Percentiles rank a stretch among this genome's conserved stretches.
Evolutionary conservation across 1,140 invertebrate species (phyloP).

Genomic region (Conus ventricosus): DNA sequence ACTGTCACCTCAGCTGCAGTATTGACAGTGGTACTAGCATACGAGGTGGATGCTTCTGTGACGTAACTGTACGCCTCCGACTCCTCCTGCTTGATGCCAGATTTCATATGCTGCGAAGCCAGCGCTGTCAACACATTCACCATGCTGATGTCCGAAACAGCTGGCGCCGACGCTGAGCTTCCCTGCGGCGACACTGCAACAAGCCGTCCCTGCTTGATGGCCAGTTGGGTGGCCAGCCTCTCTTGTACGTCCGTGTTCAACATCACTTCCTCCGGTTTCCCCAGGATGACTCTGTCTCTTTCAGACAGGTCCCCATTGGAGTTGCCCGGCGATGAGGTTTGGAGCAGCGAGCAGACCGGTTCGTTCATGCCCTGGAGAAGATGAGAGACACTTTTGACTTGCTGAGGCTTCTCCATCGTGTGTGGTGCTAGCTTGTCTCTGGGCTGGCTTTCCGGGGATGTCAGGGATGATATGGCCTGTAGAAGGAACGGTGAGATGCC

Average conservation of each 20-base stretch:
- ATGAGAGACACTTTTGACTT: conserved; percentile 48
- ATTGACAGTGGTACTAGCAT: too few species aligned
- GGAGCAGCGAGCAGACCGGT: conserved; percentile 45
- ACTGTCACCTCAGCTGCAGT: neutral
- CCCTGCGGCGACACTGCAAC: conserved; percentile 21
- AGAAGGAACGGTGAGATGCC: conserved; percentile 72
- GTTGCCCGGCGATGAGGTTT: neutral
- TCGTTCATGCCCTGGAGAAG: conserved; percentile 60
- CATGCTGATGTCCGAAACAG: conserved; percentile 48
- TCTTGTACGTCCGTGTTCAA: neutral
- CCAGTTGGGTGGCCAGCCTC: conserved; percentile 9
- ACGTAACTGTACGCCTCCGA: neutral
- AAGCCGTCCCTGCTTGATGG: conserved; percentile 22
- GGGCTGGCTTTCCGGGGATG: conserved; percentile 48
- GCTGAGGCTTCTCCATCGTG: conserved; percentile 44
- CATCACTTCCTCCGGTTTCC: conserved; percentile 17
- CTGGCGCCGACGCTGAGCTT: neutral
- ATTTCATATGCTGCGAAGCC: conserved; percentile 58
- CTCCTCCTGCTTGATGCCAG: conserved; percentile 35
- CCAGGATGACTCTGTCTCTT: neutral
- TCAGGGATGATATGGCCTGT: conserved; percentile 69
- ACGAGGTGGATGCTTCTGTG: neutral
- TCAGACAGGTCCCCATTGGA: neutral
- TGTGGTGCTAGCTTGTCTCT: conserved; percentile 16
- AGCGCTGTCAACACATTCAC: conserved; percentile 60